Conservation (phyloP, 2,888 invertebrate genomes). For the Erebia epiphron region DNA sequence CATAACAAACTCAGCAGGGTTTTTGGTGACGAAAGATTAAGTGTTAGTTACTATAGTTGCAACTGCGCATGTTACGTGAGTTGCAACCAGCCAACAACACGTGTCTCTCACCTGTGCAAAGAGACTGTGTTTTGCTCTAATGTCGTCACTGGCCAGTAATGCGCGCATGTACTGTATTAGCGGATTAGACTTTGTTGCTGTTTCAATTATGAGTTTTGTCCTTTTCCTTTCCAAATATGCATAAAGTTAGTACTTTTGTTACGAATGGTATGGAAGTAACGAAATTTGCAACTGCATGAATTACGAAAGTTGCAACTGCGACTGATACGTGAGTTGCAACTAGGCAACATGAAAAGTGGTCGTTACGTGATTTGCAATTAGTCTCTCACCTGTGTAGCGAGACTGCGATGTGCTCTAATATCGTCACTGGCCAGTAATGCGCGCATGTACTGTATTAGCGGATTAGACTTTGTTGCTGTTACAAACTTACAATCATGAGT, state of each 20-base stretch:
- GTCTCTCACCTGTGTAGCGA: conserved; percentile 69
- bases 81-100: too few relatives aligned
- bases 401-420: conserved; percentile 66
- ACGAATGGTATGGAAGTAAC: too few relatives aligned
- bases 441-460: conserved; percentile 66
- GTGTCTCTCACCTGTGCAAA: too few relatives aligned
- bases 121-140: too few relatives aligned
- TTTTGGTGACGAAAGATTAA: neutral
- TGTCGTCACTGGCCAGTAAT: too few relatives aligned
- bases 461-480: conserved; percentile 75
- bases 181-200: conserved; percentile 73
- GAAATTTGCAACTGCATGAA: neutral
- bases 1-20: too few relatives aligned
- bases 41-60: too few relatives aligned
- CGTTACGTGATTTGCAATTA: too few relatives aligned
- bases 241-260: too few relatives aligned
- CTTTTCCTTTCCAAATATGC: too few relatives aligned
- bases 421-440: conserved; percentile 67
- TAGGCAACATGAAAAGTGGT: too few relatives aligned
- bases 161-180: conserved; percentile 68
- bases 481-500: conserved; percentile 47
- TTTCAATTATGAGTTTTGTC: conserved; percentile 43
- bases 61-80: too few relatives aligned
- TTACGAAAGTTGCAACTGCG: neutral
- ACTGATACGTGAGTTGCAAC: neutral